Evolutionary conservation across 2,888 invertebrate species (phyloP).

Genomic region (Osmoderma eremita): DNA sequence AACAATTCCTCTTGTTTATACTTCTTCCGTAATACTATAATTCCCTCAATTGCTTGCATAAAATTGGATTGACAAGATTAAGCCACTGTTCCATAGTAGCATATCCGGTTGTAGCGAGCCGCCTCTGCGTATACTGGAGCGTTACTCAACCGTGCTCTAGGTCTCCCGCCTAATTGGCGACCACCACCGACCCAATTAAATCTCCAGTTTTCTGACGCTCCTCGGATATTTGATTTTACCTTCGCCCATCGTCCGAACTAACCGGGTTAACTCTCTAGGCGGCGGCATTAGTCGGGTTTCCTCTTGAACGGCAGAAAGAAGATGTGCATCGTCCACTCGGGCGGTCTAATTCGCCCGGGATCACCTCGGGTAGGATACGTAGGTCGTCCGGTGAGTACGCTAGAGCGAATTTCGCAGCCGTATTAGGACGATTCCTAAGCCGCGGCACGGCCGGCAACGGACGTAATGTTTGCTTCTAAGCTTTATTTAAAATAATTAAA

Average conservation of each 20-base stretch:
- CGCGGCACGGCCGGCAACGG: background rate
- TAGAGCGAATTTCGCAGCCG: background rate
- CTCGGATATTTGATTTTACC: conserved; percentile 25
- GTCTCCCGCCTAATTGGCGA: conserved; percentile 7
- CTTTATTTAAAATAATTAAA: conserved; percentile 28
- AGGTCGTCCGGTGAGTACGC: background rate
- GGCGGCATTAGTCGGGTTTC: background rate
- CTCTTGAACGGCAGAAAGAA: background rate
- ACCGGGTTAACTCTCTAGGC: conserved; percentile 5
- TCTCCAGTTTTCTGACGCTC: conserved; percentile 18
- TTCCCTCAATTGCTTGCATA: too few species aligned
- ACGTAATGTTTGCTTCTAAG: conserved; percentile 15
- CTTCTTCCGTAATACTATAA: too few species aligned
- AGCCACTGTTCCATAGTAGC: too few species aligned
- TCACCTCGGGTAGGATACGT: background rate
- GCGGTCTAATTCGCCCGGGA: conserved; percentile 3
- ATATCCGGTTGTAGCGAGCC: too few species aligned
- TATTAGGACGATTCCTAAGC: background rate
- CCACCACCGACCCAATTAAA: conserved; percentile 17
- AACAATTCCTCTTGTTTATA: too few species aligned
- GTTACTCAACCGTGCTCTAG: too few species aligned
- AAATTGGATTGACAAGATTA: too few species aligned
- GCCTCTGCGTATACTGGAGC: too few species aligned
- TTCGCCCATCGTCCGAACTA: conserved; percentile 14
- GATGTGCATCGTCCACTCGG: background rate